Evolutionary conservation across 1,140 invertebrate species (phyloP).

Genomic region (Cotesia typhae): DNA sequence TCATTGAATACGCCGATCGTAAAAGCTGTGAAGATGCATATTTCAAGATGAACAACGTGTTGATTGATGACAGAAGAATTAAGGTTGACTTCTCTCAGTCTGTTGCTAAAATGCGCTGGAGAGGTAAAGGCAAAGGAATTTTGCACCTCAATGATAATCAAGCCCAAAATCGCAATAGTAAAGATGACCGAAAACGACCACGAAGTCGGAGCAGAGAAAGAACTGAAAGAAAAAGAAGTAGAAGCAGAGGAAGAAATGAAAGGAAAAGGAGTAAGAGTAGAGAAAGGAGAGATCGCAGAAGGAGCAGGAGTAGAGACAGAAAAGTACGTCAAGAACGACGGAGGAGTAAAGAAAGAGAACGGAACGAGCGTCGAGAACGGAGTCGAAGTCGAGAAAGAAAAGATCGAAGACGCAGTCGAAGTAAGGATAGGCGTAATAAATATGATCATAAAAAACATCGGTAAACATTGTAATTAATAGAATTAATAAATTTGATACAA

Average conservation of each 20-base stretch:
- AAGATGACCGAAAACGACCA: conserved; percentile 27
- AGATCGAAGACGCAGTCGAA: conserved; percentile 30
- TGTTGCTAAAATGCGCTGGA: conserved; percentile 91
- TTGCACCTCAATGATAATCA: conserved; percentile 57
- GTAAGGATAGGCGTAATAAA: conserved; percentile 23
- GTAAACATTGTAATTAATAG: not conserved
- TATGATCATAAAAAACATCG: conserved; percentile 25
- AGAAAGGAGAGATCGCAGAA: conserved; percentile 22
- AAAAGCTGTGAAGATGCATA: conserved; percentile 98
- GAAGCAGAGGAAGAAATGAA: conserved; percentile 27
- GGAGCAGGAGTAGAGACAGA: conserved; percentile 40
- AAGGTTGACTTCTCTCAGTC: conserved; percentile 99
- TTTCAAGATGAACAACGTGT: conserved; percentile 99
- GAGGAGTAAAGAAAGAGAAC: conserved; percentile 32
- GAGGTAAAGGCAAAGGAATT: conserved; percentile 82
- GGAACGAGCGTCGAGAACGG: conserved; percentile 45
- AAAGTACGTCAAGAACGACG: conserved; percentile 19
- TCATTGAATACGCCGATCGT: conserved; percentile 96
- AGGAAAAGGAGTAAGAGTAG: conserved; percentile 31
- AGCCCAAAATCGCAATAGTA: conserved; percentile 11
- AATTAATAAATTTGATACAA: too few species aligned
- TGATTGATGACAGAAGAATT: conserved; percentile 98
- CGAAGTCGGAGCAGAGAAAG: conserved; percentile 22
- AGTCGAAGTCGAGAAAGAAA: conserved; percentile 24
- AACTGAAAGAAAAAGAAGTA: conserved; percentile 34